Conservation (phyloP, 2,113 vertebrate genomes). For the Poecilia latipinna region DNA sequence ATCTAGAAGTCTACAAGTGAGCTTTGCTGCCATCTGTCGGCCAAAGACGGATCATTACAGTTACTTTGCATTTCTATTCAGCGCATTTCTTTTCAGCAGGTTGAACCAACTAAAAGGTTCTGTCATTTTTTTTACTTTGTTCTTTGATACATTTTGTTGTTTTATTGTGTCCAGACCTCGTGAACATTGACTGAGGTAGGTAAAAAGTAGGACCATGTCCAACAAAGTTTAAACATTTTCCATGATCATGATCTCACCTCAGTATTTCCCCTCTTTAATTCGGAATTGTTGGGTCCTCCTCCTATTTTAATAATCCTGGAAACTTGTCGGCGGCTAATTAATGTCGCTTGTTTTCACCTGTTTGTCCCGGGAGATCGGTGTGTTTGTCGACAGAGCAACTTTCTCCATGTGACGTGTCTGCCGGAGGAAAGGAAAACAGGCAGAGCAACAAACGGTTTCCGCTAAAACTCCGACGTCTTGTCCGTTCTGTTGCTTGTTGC, state of each 20-base stretch:
- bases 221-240: neutral
- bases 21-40: constrained; percentile 51
- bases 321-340: constrained; percentile 52
- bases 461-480: constrained; percentile 4
- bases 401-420: constrained; percentile 70
- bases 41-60: neutral
- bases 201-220: neutral
- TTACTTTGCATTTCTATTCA: neutral
- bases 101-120: neutral
- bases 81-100: neutral
- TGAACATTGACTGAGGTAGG: neutral
- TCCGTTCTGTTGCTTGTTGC: neutral
- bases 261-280: neutral
- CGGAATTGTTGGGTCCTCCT: neutral
- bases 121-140: neutral
- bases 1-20: neutral
- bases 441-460: constrained; percentile 20
- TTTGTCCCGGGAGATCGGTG: constrained; percentile 50
- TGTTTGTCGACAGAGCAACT: constrained; percentile 72
- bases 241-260: neutral
- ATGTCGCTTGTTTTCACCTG: constrained; percentile 54
- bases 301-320: constrained; percentile 40
- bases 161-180: neutral
- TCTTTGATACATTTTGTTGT: neutral
- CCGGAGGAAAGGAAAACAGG: constrained; percentile 33